phyloP scores from a whole-genome alignment of 2,888 invertebrate species.

The Agrochola litura region DNA sequence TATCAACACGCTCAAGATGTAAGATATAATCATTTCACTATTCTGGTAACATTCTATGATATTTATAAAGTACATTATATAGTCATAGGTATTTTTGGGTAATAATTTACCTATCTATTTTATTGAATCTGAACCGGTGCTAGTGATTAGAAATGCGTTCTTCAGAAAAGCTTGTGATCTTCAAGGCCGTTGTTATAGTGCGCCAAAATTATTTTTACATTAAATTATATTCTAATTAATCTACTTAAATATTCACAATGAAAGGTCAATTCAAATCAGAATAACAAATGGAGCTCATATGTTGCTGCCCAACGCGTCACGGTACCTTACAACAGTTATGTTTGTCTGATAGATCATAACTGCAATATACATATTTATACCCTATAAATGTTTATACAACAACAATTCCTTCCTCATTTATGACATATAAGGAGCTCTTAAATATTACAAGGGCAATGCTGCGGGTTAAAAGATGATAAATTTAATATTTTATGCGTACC shows the following conservation, averaged over 20 bases:
- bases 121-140: neutral
- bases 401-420: conserved; percentile 1
- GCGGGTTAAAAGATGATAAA: conserved; percentile 29
- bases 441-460: conserved; percentile 44
- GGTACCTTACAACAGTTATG: too few relatives aligned
- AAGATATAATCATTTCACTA: neutral
- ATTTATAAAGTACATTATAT: neutral
- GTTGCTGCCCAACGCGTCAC: too few relatives aligned
- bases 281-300: neutral
- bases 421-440: conserved; percentile 5
- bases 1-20: too few relatives aligned
- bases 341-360: too few relatives aligned
- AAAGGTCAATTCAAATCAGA: neutral
- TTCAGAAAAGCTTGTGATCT: neutral
- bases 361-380: too few relatives aligned
- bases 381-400: too few relatives aligned
- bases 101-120: neutral
- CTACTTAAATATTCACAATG: neutral
- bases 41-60: neutral
- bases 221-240: neutral
- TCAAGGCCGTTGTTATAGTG: neutral
- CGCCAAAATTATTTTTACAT: neutral
- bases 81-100: neutral
- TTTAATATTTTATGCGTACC: conserved; percentile 22
- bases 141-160: neutral